Conservation (phyloP, 2,113 vertebrate species). For the Thamnaconus septentrionalis region DNA sequence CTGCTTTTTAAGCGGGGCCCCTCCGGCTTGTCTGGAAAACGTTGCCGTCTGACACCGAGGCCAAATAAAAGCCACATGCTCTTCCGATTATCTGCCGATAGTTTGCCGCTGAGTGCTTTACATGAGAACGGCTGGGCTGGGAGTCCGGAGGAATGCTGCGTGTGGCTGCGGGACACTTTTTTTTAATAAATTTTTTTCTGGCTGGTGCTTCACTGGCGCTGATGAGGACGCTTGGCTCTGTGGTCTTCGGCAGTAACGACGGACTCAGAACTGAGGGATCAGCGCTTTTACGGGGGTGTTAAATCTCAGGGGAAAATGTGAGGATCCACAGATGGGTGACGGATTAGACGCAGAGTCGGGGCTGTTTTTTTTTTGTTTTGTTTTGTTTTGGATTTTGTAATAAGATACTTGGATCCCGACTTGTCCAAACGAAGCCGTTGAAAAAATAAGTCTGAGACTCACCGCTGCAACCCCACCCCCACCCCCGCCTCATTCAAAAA, state of each 20-base stretch:
- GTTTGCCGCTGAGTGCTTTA: slow-evolving; percentile 41
- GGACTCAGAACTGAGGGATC: not conserved
- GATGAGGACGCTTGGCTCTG: slow-evolving; percentile 37
- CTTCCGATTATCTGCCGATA: slow-evolving; percentile 46
- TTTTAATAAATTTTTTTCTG: too few species aligned
- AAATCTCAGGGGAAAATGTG: slow-evolving; percentile 4
- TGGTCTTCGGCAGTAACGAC: slow-evolving; percentile 6
- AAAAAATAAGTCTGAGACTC: too few species aligned
- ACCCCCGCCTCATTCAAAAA: too few species aligned
- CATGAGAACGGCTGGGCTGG: slow-evolving; percentile 32
- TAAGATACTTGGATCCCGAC: too few species aligned
- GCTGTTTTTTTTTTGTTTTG: too few species aligned
- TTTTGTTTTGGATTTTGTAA: too few species aligned
- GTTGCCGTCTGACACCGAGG: slow-evolving; percentile 43
- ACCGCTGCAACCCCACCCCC: too few species aligned
- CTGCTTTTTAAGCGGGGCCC: slow-evolving; percentile 26
- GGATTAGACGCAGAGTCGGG: not conserved
- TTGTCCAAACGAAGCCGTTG: too few species aligned
- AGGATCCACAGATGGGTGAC: slow-evolving; percentile 5
- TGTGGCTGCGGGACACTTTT: not conserved
- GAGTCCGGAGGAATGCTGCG: slow-evolving; percentile 36
- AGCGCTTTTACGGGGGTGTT: slow-evolving; percentile 21
- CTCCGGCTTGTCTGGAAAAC: slow-evolving; percentile 52
- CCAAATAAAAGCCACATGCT: slow-evolving; percentile 57
- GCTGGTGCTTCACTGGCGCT: slow-evolving; percentile 30